A percentile compares a stretch with the other conserved stretches of the same genome.
These are phyloP conservation scores for Mesocentrotus franciscanus DNA, from an alignment of 53 echinoderm and acorn worm genomes.

Conservation along the genomic window DNA sequence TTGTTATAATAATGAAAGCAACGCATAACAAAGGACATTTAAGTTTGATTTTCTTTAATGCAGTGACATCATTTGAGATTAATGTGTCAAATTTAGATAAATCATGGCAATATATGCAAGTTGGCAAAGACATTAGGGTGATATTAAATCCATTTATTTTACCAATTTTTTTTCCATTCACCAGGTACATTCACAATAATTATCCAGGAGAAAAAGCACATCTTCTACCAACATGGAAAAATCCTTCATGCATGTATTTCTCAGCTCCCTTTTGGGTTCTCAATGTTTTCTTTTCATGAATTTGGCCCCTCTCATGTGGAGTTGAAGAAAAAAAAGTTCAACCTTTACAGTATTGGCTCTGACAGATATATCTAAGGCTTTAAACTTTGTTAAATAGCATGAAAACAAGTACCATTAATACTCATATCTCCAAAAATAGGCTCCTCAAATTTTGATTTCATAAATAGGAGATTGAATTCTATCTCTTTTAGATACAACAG, in stretches of 20 bases:
- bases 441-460: neutral
- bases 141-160: neutral
- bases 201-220: neutral
- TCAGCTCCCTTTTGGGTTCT: neutral
- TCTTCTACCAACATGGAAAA: neutral
- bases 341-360: neutral
- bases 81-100: neutral
- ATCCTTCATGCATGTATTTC: neutral
- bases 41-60: neutral
- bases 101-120: neutral
- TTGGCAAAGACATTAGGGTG: neutral
- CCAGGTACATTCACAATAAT: neutral
- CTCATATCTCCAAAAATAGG: neutral
- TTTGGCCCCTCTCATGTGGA: neutral
- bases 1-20: too few relatives aligned
- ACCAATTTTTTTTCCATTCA: neutral
- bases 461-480: neutral
- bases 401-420: constrained; percentile 28
- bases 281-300: neutral
- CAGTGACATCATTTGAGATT: neutral
- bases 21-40: too few relatives aligned
- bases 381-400: neutral
- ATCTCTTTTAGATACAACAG: neutral
- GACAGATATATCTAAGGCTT: neutral
- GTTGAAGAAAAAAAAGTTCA: neutral